Percentiles rank a stretch among this genome's conserved stretches.
Evolutionary conservation across 2,888 invertebrate species (phyloP).

Genomic region (Pseudoips prasinana): DNA sequence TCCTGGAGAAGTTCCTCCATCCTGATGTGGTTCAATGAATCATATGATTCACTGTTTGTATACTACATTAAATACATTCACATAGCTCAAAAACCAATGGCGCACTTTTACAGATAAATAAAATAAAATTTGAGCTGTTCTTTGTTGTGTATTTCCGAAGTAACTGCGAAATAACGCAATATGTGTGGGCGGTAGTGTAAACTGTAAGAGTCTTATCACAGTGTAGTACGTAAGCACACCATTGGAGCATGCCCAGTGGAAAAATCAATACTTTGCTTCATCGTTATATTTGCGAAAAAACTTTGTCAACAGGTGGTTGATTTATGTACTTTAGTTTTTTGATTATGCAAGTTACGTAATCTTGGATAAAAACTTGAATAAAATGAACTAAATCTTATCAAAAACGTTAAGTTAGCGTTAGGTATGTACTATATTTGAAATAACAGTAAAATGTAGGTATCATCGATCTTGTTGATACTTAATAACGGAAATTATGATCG

Average conservation of each 20-base stretch:
- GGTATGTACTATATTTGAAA: too few species aligned
- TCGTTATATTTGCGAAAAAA: conserved; percentile 37
- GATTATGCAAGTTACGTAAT: neutral
- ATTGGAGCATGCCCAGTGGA: conserved; percentile 66
- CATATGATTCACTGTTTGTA: conserved; percentile 10
- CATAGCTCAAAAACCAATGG: conserved; percentile 10
- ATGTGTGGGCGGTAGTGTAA: conserved; percentile 66
- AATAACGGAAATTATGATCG: too few species aligned
- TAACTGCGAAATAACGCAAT: conserved; percentile 22
- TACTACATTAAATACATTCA: conserved; percentile 12
- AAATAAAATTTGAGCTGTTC: neutral
- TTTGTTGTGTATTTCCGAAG: conserved; percentile 1
- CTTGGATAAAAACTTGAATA: too few species aligned
- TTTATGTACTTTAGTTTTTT: conserved; percentile 3
- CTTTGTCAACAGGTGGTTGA: conserved; percentile 56
- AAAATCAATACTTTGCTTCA: conserved; percentile 65
- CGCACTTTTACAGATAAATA: neutral
- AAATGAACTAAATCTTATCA: too few species aligned
- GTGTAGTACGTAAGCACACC: conserved; percentile 37
- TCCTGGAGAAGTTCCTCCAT: conserved; percentile 95
- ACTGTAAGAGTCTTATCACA: conserved; percentile 59
- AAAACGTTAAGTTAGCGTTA: too few species aligned
- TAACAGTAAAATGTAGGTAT: too few species aligned
- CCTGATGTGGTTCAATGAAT: conserved; percentile 11
- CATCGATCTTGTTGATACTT: too few species aligned